Evolutionary conservation across 2,797 vertebrate species (phyloP).

Genomic region (Labroides dimidiatus): DNA sequence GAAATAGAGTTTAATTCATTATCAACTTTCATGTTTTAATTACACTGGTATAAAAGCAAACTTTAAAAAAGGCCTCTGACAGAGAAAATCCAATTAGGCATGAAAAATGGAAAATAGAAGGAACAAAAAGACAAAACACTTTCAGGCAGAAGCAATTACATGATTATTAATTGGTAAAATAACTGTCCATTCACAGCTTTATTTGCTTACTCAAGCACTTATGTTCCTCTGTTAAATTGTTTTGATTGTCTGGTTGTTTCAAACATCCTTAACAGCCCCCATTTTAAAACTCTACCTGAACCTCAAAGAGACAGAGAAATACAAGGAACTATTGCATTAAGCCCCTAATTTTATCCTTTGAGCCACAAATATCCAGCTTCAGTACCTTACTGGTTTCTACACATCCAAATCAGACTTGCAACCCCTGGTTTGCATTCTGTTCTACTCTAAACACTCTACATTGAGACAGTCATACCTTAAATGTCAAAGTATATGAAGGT

Average conservation of each 20-base stretch:
- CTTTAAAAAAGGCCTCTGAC: not conserved
- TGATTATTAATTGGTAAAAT: not conserved
- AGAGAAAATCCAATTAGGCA: conserved; percentile 2
- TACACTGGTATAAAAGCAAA: not conserved
- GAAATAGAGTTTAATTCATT: not conserved
- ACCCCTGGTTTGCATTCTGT: too few species aligned
- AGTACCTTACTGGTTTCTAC: too few species aligned
- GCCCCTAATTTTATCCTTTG: too few species aligned
- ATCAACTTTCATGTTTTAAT: not conserved
- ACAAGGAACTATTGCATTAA: not conserved
- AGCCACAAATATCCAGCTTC: too few species aligned
- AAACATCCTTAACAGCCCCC: not conserved
- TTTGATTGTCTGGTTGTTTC: not conserved
- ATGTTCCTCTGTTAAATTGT: not conserved
- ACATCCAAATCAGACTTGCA: too few species aligned
- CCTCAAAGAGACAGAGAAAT: not conserved
- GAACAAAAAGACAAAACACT: not conserved
- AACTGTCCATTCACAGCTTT: not conserved
- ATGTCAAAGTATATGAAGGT: not conserved
- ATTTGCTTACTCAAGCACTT: not conserved
- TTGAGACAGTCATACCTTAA: not conserved
- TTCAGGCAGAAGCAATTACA: not conserved
- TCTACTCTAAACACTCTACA: not conserved
- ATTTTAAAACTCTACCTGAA: not conserved
- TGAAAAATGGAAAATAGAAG: conserved; percentile 7